phyloP scores from a whole-genome alignment of 2,113 vertebrate species.

The Salvelinus alpinus region DNA sequence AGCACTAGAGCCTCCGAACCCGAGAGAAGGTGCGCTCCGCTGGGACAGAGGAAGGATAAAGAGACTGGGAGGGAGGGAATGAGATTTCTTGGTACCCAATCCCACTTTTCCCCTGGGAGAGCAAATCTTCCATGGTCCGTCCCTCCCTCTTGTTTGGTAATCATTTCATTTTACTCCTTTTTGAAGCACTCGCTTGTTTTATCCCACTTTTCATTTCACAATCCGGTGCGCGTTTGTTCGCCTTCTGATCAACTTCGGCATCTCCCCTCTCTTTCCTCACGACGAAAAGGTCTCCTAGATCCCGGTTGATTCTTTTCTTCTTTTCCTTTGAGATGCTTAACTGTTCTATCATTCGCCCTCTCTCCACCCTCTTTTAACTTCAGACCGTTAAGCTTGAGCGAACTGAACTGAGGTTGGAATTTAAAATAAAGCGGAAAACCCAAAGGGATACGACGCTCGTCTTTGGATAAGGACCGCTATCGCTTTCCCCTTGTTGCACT shows the following conservation, averaged over 20 bases:
- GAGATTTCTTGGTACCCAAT: constrained; percentile 73
- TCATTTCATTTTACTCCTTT: constrained; percentile 81
- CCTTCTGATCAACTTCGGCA: constrained; percentile 68
- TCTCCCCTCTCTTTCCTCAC: constrained; percentile 59
- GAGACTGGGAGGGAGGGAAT: constrained; percentile 71
- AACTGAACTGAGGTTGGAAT: constrained; percentile 69
- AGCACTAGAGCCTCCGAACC: constrained; percentile 61
- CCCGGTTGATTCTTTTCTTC: constrained; percentile 62
- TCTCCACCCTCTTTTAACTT: constrained; percentile 70
- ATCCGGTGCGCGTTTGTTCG: constrained; percentile 66
- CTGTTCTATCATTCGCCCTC: constrained; percentile 52
- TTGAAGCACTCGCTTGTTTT: constrained; percentile 77
- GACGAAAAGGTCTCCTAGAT: constrained; percentile 64
- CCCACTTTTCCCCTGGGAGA: constrained; percentile 73
- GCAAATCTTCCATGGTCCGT: constrained; percentile 67
- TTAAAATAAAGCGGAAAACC: constrained; percentile 71
- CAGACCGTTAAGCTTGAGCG: constrained; percentile 61
- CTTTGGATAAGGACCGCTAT: constrained; percentile 73
- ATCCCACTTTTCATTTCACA: constrained; percentile 77
- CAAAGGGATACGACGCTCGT: constrained; percentile 72
- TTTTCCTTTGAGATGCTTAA: constrained; percentile 63
- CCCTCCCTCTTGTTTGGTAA: constrained; percentile 79
- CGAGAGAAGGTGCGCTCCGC: constrained; percentile 78
- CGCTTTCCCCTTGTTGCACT: constrained; percentile 45
- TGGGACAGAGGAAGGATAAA: constrained; percentile 75